These are phyloP conservation scores for Lepisosteus oculatus DNA, from an alignment of 2,113 vertebrate species.

Conservation along the genomic window DNA sequence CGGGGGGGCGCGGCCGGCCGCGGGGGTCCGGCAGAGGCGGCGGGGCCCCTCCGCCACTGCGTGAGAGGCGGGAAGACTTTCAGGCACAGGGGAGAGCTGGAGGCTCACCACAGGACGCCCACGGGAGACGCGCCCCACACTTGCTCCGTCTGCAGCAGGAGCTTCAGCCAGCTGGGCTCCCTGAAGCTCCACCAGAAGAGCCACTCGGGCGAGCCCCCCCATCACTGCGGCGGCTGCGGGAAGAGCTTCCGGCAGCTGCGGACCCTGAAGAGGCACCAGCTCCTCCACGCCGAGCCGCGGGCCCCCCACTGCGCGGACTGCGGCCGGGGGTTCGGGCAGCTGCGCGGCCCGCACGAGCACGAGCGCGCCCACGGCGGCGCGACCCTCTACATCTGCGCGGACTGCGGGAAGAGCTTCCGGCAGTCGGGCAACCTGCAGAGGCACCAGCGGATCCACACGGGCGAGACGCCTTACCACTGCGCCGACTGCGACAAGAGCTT, in stretches of 20 bases:
- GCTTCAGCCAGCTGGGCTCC: conserved; percentile 38
- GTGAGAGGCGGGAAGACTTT: conserved; percentile 7
- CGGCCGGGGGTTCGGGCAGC: not conserved
- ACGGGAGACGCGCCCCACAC: conserved; percentile 55
- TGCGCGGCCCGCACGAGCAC: not conserved
- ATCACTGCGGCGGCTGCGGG: not conserved
- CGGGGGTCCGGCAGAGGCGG: not conserved
- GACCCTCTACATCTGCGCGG: not conserved
- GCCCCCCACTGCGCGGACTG: not conserved
- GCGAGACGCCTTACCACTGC: conserved; percentile 6
- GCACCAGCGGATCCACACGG: conserved; percentile 4
- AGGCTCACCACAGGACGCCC: conserved; percentile 26
- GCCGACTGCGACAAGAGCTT: conserved; percentile 2
- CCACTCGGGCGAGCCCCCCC: not conserved
- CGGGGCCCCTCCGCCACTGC: conserved; percentile 12
- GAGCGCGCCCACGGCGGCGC: not conserved
- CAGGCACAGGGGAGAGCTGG: not conserved
- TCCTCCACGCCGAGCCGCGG: not conserved
- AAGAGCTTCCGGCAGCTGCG: not conserved
- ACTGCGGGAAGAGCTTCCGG: conserved; percentile 15
- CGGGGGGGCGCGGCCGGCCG: not conserved
- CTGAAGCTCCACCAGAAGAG: conserved; percentile 4
- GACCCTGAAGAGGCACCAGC: not conserved
- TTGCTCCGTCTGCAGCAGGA: conserved; percentile 61
- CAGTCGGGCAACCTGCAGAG: conserved; percentile 6